Conservation (phyloP, 2,113 vertebrate species). For the Hippoglossus stenolepis region DNA sequence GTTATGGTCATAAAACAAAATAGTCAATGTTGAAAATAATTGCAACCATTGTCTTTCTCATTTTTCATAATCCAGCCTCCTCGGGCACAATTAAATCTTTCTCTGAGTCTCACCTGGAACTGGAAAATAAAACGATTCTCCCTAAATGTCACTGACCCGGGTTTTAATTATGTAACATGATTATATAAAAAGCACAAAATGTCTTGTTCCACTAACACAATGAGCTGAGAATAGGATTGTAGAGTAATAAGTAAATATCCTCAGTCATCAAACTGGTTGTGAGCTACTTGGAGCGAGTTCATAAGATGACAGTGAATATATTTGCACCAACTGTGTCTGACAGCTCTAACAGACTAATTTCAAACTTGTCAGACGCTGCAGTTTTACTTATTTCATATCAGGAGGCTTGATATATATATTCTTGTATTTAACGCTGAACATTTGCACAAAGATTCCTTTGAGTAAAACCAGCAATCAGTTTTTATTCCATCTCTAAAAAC, state of each 20-base stretch:
- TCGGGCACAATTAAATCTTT: too few species aligned
- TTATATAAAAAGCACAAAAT: background rate
- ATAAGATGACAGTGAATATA: background rate
- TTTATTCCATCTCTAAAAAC: background rate
- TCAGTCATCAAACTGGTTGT: background rate
- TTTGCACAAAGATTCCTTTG: background rate
- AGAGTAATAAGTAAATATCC: slow-evolving; percentile 14
- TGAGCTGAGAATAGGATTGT: background rate
- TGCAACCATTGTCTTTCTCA: too few species aligned
- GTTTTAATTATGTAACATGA: slow-evolving; percentile 23
- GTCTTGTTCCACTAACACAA: slow-evolving; percentile 4
- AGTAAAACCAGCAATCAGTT: background rate
- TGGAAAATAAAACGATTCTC: background rate
- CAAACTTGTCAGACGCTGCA: background rate
- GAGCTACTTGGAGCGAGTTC: background rate
- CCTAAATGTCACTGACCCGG: slow-evolving; percentile 12
- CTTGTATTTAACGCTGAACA: background rate
- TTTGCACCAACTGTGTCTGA: background rate
- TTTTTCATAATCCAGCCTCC: too few species aligned
- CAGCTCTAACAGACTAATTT: slow-evolving; percentile 19
- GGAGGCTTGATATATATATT: background rate
- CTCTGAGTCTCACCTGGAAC: too few species aligned
- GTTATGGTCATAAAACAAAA: too few species aligned
- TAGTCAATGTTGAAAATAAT: too few species aligned
- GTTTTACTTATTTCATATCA: slow-evolving; percentile 13